Evolutionary conservation across 2,113 vertebrate species (phyloP).

Genomic region (Aphelocoma coerulescens): DNA sequence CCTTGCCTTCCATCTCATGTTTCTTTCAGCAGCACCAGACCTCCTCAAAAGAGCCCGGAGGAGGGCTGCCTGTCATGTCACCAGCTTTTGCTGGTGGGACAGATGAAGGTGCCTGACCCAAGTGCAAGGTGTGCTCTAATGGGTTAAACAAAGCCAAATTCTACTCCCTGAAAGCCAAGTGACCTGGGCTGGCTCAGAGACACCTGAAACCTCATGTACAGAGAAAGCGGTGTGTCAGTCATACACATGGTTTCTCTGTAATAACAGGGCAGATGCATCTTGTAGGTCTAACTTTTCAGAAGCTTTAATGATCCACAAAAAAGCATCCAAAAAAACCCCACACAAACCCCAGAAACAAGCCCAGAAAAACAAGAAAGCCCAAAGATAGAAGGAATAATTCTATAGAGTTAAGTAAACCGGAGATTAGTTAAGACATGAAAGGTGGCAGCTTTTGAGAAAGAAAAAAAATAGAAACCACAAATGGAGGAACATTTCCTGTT

Average conservation of each 20-base stretch:
- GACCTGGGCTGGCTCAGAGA: background rate
- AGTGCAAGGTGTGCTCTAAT: background rate
- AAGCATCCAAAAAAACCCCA: background rate
- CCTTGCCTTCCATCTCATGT: background rate
- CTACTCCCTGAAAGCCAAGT: background rate
- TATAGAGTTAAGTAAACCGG: background rate
- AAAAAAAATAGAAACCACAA: background rate
- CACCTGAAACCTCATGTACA: background rate
- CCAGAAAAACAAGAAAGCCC: background rate
- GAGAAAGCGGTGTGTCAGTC: background rate
- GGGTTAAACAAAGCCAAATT: background rate
- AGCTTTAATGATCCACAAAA: background rate
- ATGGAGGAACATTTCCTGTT: background rate
- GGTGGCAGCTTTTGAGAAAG: background rate
- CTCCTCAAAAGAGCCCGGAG: background rate
- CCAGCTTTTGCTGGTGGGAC: background rate
- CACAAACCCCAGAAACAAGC: background rate
- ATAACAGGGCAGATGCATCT: background rate
- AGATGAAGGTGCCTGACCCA: background rate
- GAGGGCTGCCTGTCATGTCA: background rate
- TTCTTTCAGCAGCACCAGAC: background rate
- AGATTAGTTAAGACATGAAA: background rate
- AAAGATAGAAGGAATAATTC: background rate
- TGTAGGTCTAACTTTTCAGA: background rate
- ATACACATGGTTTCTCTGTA: background rate